Base-by-base conservation (phyloP, 2,113 vertebrate species). In the Pagrus major region DNA sequence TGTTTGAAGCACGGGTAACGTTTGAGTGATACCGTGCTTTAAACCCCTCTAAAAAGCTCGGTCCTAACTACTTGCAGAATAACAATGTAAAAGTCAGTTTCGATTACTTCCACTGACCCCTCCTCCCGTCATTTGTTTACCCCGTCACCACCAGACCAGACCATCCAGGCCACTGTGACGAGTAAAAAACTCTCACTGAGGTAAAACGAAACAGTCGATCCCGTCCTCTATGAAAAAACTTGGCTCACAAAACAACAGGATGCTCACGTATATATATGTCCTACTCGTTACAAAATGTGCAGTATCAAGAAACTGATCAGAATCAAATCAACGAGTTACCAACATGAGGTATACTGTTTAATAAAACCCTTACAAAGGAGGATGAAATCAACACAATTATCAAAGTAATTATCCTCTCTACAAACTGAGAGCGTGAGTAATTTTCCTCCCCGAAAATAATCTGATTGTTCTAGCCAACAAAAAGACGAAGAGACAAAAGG, bases 281-380 rank as follows among this genome's bases (percentile, higher is more conserved):
- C 71, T 29, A 76, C 33, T 79, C 16, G 10, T 68, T 75, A 75
- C 20, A 90, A 86, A 88, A 78, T 86, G 59, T 86, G 78, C 81
- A 85, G 56, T 78, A 84, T 84, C 46, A 81, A 86, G 56, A 88
- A 88, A 71, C 63, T 37, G 63, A 85, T 89, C 74, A 74, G 65
- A 81, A 85, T 88, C 60, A 78, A 92, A 92, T 82, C 35, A 88
- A 88, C 61, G 79, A 84, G 58, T 81, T 86, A 86, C 76, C 69
- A 78, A 78, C 74, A 88, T 90, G 88, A 94, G 88, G 86, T 93
- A 91, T 91, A 75, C 63, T 86, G 71, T 84, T 89, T 41, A 76
- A 71, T 80, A 71, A 81, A 78, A 80, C 77, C 51, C 52, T 76
- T 77, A 67, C 29, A 83, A 80, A 78, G 55, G 37, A 83, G 58